phyloP scores from a whole-genome alignment of 2,797 vertebrate genomes.

The Cryptoblepharus egeriae region DNA sequence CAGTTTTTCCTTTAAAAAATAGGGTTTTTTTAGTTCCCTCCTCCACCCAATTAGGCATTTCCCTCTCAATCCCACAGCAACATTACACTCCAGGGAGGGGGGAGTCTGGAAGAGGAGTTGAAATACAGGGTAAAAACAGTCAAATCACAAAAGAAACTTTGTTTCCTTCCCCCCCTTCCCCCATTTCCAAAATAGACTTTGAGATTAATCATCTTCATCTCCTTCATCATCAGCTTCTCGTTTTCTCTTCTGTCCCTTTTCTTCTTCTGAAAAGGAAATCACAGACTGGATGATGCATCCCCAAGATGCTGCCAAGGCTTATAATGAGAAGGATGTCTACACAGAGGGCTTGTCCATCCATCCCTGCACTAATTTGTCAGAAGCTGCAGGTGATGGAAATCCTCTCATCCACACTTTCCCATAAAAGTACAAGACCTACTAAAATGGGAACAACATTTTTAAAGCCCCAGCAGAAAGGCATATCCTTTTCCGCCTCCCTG shows the following conservation, averaged over 20 bases:
- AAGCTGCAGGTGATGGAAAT: neutral
- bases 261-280: conserved; percentile 80
- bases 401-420: neutral
- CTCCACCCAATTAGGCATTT: conserved; percentile 78
- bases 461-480: too few species aligned
- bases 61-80: conserved; percentile 85
- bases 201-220: conserved; percentile 89
- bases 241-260: conserved; percentile 95
- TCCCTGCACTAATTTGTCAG: neutral
- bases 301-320: neutral
- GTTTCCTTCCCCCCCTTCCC: neutral
- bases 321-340: too few species aligned
- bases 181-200: conserved; percentile 73
- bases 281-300: neutral
- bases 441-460: too few species aligned
- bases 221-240: conserved; percentile 96
- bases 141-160: conserved; percentile 86
- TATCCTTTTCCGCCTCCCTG: too few species aligned
- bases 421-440: too few species aligned
- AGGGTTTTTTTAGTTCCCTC: conserved; percentile 82
- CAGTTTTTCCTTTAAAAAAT: conserved; percentile 69
- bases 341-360: neutral
- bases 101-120: conserved; percentile 53
- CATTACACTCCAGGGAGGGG: conserved; percentile 78
- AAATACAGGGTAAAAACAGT: conserved; percentile 91